phyloP scores from a whole-genome alignment of 2,888 invertebrate genomes.

The Cryptophagus acutangulus region DNA sequence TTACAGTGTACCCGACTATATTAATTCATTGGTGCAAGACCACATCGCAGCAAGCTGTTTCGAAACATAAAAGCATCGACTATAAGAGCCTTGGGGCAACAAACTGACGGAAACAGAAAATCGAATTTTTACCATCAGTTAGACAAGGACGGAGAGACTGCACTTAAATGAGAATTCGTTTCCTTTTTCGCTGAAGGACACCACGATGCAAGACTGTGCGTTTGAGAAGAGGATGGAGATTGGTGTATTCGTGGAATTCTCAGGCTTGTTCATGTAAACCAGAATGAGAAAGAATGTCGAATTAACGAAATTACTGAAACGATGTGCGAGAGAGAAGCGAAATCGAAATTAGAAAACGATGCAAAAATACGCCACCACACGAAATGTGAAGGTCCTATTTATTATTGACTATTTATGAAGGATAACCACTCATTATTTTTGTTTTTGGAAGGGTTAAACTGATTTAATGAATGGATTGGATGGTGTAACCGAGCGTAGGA shows the following conservation, averaged over 20 bases:
- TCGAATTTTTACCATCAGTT: no score
- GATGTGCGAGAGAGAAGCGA: no score
- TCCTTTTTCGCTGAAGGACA: conserved; percentile 3
- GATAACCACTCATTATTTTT: no score
- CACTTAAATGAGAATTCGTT: neutral
- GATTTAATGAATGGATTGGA: no score
- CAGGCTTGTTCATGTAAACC: neutral
- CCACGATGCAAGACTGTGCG: neutral
- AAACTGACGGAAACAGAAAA: conserved; percentile 14
- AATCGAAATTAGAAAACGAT: no score
- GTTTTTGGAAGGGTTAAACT: no score
- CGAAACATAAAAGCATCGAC: conserved; percentile 35
- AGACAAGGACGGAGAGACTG: no score
- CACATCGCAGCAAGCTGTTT: conserved; percentile 36
- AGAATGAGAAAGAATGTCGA: conserved; percentile 2
- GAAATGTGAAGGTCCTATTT: no score
- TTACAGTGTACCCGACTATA: conserved; percentile 34
- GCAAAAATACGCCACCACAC: no score
- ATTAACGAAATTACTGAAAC: no score
- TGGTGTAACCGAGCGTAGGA: no score
- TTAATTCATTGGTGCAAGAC: conserved; percentile 39
- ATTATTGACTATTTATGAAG: no score
- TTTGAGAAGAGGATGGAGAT: conserved; percentile 1
- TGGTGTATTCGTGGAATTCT: conserved; percentile 4
- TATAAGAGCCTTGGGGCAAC: conserved; percentile 31